phyloP scores from a whole-genome alignment of 1,140 invertebrate genomes.

The Apis mellifera region DNA sequence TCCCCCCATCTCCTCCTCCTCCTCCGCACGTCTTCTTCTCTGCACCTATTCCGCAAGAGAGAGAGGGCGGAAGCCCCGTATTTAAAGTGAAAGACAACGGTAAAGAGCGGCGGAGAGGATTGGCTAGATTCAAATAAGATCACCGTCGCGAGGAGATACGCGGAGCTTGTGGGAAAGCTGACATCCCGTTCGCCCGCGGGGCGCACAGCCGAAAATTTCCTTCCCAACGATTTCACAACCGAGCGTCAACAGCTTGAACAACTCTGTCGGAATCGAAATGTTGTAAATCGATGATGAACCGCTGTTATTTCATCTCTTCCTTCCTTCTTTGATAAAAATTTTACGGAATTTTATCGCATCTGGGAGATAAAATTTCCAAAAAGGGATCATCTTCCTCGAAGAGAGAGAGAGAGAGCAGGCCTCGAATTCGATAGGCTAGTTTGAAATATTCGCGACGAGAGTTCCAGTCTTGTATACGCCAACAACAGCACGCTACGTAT shows the following conservation, averaged over 20 bases:
- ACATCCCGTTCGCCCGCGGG: constrained; percentile 58
- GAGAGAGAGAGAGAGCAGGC: no score
- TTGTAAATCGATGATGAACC: not conserved
- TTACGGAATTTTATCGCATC: no score
- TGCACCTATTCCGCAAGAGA: constrained; percentile 40
- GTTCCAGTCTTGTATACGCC: not conserved
- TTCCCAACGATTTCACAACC: constrained; percentile 5
- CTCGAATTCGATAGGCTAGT: not conserved
- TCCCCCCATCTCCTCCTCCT: constrained; percentile 37
- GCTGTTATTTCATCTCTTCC: no score
- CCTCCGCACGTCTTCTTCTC: constrained; percentile 39
- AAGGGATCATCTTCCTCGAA: not conserved
- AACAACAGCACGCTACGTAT: constrained; percentile 9
- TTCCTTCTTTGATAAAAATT: no score
- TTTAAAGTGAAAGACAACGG: constrained; percentile 60
- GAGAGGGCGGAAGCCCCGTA: constrained; percentile 50
- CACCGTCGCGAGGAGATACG: constrained; percentile 48
- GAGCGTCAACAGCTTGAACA: not conserved
- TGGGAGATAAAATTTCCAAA: no score
- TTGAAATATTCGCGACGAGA: not conserved
- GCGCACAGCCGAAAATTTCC: constrained; percentile 8
- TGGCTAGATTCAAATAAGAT: constrained; percentile 70
- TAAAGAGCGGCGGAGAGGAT: constrained; percentile 18
- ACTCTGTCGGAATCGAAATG: not conserved
- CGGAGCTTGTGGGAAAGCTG: constrained; percentile 68